Evolutionary conservation across 1,140 invertebrate species (phyloP).

Genomic region (Argopecten irradians): DNA sequence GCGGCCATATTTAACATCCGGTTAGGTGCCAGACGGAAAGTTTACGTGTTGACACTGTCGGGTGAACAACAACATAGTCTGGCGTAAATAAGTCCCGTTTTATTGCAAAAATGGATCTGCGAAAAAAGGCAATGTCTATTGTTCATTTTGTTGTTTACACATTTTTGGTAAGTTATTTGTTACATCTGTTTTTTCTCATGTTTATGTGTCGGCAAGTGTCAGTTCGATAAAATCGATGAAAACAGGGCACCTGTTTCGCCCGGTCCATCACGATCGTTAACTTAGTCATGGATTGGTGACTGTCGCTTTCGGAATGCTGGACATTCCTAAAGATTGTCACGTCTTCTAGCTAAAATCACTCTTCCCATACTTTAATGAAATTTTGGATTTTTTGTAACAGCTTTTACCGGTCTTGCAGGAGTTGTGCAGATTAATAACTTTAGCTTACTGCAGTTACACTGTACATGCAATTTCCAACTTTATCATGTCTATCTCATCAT

Average conservation of each 20-base stretch:
- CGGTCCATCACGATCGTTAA: neutral
- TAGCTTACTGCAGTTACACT: too few relatives aligned
- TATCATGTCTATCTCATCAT: too few relatives aligned
- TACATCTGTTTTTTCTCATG: neutral
- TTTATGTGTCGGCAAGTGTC: neutral
- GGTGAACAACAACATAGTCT: neutral
- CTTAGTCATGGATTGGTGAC: neutral
- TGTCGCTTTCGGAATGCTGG: neutral
- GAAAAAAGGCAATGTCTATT: neutral
- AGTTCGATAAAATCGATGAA: neutral
- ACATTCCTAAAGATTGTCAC: neutral
- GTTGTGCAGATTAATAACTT: too few relatives aligned
- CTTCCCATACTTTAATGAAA: too few relatives aligned
- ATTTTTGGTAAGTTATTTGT: neutral
- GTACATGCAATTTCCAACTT: too few relatives aligned
- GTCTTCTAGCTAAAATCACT: too few relatives aligned
- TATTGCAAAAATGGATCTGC: neutral
- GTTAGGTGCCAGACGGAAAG: neutral
- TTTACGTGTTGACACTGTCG: neutral
- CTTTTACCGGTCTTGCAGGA: too few relatives aligned
- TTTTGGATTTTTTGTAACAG: too few relatives aligned
- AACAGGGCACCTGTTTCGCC: conserved; percentile 11
- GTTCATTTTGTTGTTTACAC: neutral
- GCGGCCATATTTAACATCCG: conserved; percentile 20
- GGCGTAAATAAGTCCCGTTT: neutral